Percentiles rank a stretch among this genome's conserved stretches.
Evolutionary conservation across 64 coral and sea anemone species (phyloP).

Genomic region (Astreopora myriophthalma): DNA sequence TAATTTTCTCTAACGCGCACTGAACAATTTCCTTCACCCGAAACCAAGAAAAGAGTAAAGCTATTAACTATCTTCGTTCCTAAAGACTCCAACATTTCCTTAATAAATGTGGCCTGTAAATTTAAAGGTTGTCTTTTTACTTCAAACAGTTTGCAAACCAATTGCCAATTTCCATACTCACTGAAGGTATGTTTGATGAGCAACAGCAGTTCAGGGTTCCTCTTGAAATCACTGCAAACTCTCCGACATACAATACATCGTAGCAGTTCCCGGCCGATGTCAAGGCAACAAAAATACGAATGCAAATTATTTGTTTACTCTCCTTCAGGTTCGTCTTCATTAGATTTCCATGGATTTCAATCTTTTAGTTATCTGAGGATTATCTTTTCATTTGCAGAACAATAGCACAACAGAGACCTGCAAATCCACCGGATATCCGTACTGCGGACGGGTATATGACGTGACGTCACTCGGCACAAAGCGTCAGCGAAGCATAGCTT

Average conservation of each 20-base stretch:
- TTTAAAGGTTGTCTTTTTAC: too few species aligned
- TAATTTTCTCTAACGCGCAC: neutral
- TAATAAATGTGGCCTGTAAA: too few species aligned
- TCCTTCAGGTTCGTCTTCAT: neutral
- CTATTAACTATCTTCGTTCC: too few species aligned
- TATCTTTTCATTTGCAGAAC: neutral
- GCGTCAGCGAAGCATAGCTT: too few species aligned
- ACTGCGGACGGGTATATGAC: neutral
- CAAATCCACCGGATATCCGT: neutral
- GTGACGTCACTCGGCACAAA: neutral
- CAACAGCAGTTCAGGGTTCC: neutral
- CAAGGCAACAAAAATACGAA: neutral
- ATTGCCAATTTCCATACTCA: too few species aligned
- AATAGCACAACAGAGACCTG: neutral
- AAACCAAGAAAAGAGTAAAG: too few species aligned
- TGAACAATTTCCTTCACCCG: too few species aligned
- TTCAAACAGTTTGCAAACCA: too few species aligned
- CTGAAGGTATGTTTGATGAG: neutral
- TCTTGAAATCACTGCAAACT: too few species aligned
- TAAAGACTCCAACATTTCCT: too few species aligned
- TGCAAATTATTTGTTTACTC: neutral
- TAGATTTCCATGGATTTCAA: neutral
- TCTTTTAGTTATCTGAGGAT: neutral
- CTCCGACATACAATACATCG: too few species aligned
- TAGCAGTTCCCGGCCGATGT: too few species aligned